A percentile compares a stretch with the other conserved stretches of the same genome.
phyloP scores from a whole-genome alignment of 2,888 invertebrate genomes.

The Ferrisia virgata region DNA sequence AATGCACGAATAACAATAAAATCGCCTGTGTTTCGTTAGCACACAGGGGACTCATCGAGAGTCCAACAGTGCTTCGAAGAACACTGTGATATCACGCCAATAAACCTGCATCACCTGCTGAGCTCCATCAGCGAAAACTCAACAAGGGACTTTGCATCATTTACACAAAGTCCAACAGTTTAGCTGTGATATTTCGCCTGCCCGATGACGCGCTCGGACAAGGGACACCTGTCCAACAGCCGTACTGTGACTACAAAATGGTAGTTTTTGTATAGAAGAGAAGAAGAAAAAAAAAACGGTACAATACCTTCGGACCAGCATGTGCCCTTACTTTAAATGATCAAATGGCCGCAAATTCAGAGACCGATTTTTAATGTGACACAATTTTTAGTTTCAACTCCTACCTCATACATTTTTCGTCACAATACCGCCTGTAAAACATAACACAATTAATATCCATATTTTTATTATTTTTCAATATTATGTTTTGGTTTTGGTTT shows the following conservation, averaged over 20 bases:
- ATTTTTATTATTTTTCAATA: slow-evolving; percentile 1
- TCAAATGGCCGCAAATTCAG: slow-evolving; percentile 37
- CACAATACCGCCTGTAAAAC: slow-evolving; percentile 40
- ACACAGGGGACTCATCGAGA: slow-evolving; percentile 42
- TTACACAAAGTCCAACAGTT: slow-evolving; percentile 48
- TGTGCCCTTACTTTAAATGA: slow-evolving; percentile 18
- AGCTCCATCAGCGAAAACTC: slow-evolving; percentile 24
- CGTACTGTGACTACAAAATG: slow-evolving; percentile 52
- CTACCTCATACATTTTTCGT: slow-evolving; percentile 39
- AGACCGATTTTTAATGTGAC: slow-evolving; percentile 36
- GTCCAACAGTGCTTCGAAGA: slow-evolving; percentile 41
- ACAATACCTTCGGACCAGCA: slow-evolving; percentile 35
- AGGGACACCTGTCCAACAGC: slow-evolving; percentile 49
- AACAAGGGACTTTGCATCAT: slow-evolving; percentile 48
- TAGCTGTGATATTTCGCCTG: slow-evolving; percentile 48
- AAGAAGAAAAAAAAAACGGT: slow-evolving; percentile 25
- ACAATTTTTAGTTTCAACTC: slow-evolving; percentile 27
- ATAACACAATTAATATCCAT: slow-evolving; percentile 43
- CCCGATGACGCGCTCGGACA: slow-evolving; percentile 46
- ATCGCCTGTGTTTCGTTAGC: slow-evolving; percentile 34
- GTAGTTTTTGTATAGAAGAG: slow-evolving; percentile 23
- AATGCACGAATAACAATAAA: neutral
- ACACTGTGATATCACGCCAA: slow-evolving; percentile 44
- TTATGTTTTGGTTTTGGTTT: neutral
- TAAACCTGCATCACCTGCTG: slow-evolving; percentile 47